Evolutionary conservation across 2,113 vertebrate species (phyloP), one percentile per base, ranked within the genome.

Genomic region (Diadophis punctatus): DNA sequence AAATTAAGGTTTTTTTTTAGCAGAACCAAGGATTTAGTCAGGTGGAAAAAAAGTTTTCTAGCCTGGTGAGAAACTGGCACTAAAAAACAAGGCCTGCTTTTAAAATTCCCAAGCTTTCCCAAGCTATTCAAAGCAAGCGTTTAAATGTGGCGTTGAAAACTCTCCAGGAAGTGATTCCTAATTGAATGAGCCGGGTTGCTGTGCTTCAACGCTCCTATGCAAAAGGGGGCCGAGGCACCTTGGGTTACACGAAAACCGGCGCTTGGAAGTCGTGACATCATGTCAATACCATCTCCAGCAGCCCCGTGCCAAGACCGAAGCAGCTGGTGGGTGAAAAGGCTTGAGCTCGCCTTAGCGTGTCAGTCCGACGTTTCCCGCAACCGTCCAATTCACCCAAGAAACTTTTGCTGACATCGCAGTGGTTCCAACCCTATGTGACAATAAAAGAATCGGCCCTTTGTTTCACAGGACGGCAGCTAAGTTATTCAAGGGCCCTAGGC

Each of bases 91-190:
- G 8, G 20, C 55, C 1, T 27, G 22, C 18, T 68, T 90, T 51
- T 30, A 53, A 86, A 58, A 68, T 53, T 90, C 25, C 89, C 34
- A 93, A 90, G 16, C 22, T 58, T 90, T 92, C 22, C 86, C 88
- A 87, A 74, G 86, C 4, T 0, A 0, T 89, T 18, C 9, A 1
- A 34, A 93, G 91, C 93, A 94, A 89, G 94, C 90, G 94, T 96
- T 96, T 96, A 96, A 89, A 93, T 52, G 55, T 74, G 85, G 48
- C 30, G 6, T 93, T 92, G 94, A 86, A 90, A 95, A 91, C 84
- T 34, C 91, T 95, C 91, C 95, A 90, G 96, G 96, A 97, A 96
- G 93, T 84, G 51, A 51, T 91, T 95, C 94, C 95, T 95, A 0
- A 94, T 0, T 91, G 93, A 96, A 95, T 93, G 94, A 95, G 87